Conservation (phyloP, 2,888 invertebrate species). For the Lamellibrachia columna region DNA sequence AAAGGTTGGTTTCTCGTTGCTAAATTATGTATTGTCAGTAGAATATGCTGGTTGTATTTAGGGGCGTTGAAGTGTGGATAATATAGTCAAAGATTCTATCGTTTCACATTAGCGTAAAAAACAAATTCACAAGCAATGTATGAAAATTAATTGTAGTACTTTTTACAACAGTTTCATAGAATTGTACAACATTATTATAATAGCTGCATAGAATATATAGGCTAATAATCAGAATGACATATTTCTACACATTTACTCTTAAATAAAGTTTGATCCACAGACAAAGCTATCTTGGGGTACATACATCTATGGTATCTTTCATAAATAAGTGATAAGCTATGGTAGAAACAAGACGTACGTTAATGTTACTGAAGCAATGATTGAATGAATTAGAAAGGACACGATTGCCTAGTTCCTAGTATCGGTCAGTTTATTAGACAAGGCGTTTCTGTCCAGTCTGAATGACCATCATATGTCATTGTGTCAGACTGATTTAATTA, state of each 20-base stretch:
- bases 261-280: not conserved
- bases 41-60: too few relatives aligned
- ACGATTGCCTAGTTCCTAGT: not conserved
- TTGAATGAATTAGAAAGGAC: not conserved
- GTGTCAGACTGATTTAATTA: not conserved
- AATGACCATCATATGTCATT: not conserved
- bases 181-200: not conserved
- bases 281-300: not conserved
- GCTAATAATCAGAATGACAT: not conserved
- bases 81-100: too few relatives aligned
- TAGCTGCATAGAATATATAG: not conserved
- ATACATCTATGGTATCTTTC: not conserved
- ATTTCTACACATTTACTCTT: not conserved
- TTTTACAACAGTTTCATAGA: too few relatives aligned
- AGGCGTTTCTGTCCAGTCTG: not conserved
- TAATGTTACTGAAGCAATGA: not conserved
- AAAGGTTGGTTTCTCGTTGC: too few relatives aligned
- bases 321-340: not conserved
- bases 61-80: too few relatives aligned
- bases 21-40: too few relatives aligned
- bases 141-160: too few relatives aligned
- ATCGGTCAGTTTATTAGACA: not conserved
- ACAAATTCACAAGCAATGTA: too few relatives aligned
- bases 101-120: too few relatives aligned
- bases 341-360: not conserved